Conservation (phyloP, 2,888 invertebrate genomes). For the Gymnocheta viridis region DNA sequence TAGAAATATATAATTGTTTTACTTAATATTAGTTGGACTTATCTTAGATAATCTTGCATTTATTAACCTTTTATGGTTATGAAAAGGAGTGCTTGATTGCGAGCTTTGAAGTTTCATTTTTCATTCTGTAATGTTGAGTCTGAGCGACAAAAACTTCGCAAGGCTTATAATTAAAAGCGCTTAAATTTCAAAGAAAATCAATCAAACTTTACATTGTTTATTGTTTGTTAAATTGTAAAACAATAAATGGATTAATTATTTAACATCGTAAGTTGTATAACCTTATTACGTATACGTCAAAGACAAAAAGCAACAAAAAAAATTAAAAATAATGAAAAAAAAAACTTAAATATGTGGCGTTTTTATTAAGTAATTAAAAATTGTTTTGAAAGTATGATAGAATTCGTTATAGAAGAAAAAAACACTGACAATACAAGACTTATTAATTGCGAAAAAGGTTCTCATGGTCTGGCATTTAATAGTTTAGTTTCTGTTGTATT, state of each 20-base stretch:
- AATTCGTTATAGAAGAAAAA: neutral
- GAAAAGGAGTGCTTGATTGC: constrained; percentile 44
- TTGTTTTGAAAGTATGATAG: constrained; percentile 6
- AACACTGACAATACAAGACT: neutral
- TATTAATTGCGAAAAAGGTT: neutral
- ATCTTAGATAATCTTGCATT: constrained; percentile 37
- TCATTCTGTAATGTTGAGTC: neutral
- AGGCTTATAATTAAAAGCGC: constrained; percentile 57
- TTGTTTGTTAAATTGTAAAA: constrained; percentile 18
- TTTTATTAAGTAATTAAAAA: neutral
- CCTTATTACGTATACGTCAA: constrained; percentile 40
- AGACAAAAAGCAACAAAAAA: neutral
- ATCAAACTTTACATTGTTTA: constrained; percentile 39
- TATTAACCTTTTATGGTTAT: constrained; percentile 47
- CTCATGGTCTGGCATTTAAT: neutral
- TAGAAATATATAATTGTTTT: neutral
- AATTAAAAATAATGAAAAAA: neutral
- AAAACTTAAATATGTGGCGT: neutral
- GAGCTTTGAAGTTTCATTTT: neutral
- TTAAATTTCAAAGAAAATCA: constrained; percentile 66
- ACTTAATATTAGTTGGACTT: neutral
- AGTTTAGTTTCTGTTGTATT: neutral
- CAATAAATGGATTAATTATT: constrained; percentile 2
- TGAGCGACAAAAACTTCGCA: neutral
- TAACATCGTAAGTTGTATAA: neutral